Evolutionary conservation across 2,113 vertebrate species (phyloP).

Genomic region (Pelodiscus sinensis): DNA sequence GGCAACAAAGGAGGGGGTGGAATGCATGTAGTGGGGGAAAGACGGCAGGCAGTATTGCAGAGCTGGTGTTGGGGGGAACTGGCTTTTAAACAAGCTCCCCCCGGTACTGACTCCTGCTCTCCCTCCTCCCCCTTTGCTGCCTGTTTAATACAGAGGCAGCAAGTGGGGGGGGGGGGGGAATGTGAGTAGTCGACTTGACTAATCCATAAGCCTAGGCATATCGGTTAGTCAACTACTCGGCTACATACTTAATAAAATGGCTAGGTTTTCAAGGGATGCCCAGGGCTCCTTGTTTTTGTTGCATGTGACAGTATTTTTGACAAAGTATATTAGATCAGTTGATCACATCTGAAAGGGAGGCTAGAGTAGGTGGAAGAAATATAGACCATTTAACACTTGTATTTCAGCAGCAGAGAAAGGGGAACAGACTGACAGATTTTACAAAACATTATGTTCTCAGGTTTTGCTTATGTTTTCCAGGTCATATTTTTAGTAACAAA

Average conservation of each 20-base stretch:
- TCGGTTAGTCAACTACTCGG: too few relatives aligned
- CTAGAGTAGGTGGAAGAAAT: neutral
- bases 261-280: neutral
- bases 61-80: too few relatives aligned
- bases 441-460: neutral
- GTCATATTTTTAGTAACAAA: neutral
- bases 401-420: neutral
- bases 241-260: neutral
- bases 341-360: neutral
- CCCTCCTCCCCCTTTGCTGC: too few relatives aligned
- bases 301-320: neutral
- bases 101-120: too few relatives aligned
- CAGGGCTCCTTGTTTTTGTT: neutral
- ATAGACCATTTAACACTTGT: neutral
- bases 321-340: neutral
- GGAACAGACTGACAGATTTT: neutral
- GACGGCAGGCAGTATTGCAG: too few relatives aligned
- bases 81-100: too few relatives aligned
- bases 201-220: too few relatives aligned
- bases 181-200: too few relatives aligned
- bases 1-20: too few relatives aligned
- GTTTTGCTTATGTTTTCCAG: neutral
- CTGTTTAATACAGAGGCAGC: too few relatives aligned
- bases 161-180: too few relatives aligned
- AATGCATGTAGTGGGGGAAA: too few relatives aligned